A percentile compares a stretch with the other conserved stretches of the same genome.
Evolutionary conservation across 2,797 vertebrate genomes (phyloP).

Genomic region (Amphiprion clarkii): DNA sequence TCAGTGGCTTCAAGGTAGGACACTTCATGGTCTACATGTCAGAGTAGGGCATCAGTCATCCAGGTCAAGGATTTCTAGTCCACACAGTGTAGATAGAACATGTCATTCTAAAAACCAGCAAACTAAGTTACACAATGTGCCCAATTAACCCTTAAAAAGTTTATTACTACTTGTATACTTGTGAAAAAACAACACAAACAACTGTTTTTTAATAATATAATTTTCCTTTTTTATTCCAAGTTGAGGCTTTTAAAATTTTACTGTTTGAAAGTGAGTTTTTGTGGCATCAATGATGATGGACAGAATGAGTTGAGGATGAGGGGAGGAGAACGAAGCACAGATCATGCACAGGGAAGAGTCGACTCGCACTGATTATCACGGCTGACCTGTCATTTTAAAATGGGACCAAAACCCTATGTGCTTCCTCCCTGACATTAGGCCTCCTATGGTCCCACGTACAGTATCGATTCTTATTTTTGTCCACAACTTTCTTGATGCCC

Average conservation of each 20-base stretch:
- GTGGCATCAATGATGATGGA: conserved; percentile 47
- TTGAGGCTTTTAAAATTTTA: conserved; percentile 58
- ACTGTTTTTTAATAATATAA: conserved; percentile 68
- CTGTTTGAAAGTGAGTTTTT: conserved; percentile 40
- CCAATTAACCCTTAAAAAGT: too few relatives aligned
- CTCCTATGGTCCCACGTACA: conserved; percentile 62
- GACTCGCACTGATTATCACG: conserved; percentile 35
- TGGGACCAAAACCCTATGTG: conserved; percentile 53
- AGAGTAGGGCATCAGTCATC: too few relatives aligned
- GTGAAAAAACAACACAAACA: conserved; percentile 52
- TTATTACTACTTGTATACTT: too few relatives aligned
- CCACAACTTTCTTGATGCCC: conserved; percentile 69
- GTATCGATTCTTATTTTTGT: conserved; percentile 47
- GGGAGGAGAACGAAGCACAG: conserved; percentile 61
- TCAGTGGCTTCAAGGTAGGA: conserved; percentile 1
- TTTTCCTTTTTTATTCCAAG: conserved; percentile 83
- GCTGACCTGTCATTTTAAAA: conserved; percentile 43
- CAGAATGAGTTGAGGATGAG: conserved; percentile 46
- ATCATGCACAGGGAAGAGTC: conserved; percentile 43
- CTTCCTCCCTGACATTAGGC: conserved; percentile 37
- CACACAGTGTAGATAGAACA: not conserved
- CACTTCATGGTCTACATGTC: too few relatives aligned
- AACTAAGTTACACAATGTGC: too few relatives aligned
- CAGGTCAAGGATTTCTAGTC: too few relatives aligned
- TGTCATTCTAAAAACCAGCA: not conserved